Base-by-base conservation (phyloP, 2,113 vertebrate species). In the Sphaerodactylus townsendi region DNA sequence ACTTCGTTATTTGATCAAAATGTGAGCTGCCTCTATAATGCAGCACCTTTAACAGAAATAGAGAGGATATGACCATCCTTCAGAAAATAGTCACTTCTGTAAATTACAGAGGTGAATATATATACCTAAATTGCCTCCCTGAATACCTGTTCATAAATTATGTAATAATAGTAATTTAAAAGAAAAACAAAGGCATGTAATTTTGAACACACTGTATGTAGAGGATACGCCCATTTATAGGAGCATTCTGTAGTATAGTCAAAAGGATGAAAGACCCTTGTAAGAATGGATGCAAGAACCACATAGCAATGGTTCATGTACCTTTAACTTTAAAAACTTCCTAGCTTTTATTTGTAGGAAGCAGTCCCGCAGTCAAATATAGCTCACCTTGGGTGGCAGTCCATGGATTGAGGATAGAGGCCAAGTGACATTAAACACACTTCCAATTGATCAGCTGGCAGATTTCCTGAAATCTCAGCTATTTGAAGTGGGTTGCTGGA, bases 391-490 rank as follows among this genome's bases (percentile, higher is more conserved):
- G 48, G 68, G 68, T 85, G 64, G 68, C 39, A 59, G 21, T 79
- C 9, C 70, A 81, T 71, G 11, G 33, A 86, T 68, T 7, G 79
- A 89, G n/a, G 21, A 83, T 79, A 69, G 78, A 84, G 41, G 81
- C 37, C 41, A 92, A 86, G 73, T 76, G 5, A 77, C 33, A 28
- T 83, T 70, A 86, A 64, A 71, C 30, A 8, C 50, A 78, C n/a
- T 11, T 17, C 35, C 64, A 86, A 37, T 53, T 83, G 48, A 89
- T 65, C 86, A 92, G 86, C 82, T 62, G 25, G 35, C 82, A 72
- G 78, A 28, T 84, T 90, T 88, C 85, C 68, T 83, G 62, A 81
- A 68, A 82, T n/a, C 74, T 7, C 41, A 84, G 85, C 44, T 87
- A 48, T 48, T 15, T 87, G 56, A 75, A 17, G 11, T 30, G 75